These are phyloP conservation scores for Fulmarus glacialis DNA, from an alignment of 2,113 vertebrate genomes.

Conservation along the genomic window DNA sequence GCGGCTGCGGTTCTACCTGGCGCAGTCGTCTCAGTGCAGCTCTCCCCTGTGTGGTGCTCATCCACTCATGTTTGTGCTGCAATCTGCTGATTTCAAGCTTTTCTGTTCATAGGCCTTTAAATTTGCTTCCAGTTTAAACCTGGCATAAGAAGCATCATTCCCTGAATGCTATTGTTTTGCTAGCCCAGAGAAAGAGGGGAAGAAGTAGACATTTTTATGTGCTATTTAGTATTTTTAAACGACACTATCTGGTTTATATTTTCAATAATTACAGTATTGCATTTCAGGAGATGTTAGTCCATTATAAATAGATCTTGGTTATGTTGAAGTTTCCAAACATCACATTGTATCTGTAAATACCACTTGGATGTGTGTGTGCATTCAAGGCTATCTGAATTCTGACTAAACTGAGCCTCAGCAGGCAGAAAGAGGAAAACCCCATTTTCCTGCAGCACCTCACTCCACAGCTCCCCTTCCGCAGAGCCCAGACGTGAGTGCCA, in stretches of 20 bases:
- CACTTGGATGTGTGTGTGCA: neutral
- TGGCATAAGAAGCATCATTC: neutral
- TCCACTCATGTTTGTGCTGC: neutral
- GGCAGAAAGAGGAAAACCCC: neutral
- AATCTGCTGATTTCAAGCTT: neutral
- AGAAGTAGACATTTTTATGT: neutral
- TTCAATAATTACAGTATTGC: neutral
- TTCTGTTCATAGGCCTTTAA: neutral
- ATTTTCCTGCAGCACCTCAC: neutral
- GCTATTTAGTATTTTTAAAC: neutral
- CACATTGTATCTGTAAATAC: neutral
- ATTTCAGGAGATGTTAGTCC: neutral
- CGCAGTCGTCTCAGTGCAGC: neutral
- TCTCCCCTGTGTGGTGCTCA: neutral
- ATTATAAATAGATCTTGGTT: conserved; percentile 1
- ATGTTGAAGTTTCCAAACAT: neutral
- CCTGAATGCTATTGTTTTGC: neutral
- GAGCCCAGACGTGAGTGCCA: neutral
- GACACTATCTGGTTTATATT: neutral
- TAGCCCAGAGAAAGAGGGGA: neutral
- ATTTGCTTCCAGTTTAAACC: neutral
- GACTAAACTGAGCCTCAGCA: neutral
- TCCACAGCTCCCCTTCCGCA: neutral
- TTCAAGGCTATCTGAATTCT: neutral
- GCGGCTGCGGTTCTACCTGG: neutral